Evolutionary conservation across 2,113 vertebrate genomes (phyloP).

Genomic region (Beaufortia kweichowensis): DNA sequence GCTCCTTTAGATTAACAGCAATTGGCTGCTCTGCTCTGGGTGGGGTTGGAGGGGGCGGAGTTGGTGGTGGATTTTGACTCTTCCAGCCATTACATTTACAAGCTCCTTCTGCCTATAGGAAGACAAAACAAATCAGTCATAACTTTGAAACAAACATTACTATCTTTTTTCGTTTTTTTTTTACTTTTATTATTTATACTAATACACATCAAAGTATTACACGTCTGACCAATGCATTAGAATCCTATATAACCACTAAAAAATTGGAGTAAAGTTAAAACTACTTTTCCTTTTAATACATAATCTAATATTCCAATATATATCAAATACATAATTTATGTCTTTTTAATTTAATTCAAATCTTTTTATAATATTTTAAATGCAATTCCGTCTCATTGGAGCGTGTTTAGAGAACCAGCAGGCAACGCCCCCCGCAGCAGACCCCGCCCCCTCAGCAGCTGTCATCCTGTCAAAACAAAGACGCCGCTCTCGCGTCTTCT

Average conservation of each 20-base stretch:
- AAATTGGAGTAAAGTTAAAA: too few species aligned
- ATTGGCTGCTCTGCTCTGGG: conserved; percentile 86
- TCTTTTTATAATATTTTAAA: too few species aligned
- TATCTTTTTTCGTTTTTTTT: too few species aligned
- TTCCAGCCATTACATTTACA: conserved; percentile 99
- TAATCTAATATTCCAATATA: too few species aligned
- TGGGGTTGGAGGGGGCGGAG: conserved; percentile 90
- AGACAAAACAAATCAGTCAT: conserved; percentile 7
- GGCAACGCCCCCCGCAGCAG: conserved; percentile 64
- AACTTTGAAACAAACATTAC: too few species aligned
- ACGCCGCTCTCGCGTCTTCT: conserved; percentile 59
- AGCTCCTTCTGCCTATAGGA: conserved; percentile 87
- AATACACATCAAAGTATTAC: too few species aligned
- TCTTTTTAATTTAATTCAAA: too few species aligned
- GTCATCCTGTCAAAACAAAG: conserved; percentile 91
- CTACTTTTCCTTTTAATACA: too few species aligned
- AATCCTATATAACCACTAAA: conserved; percentile 33
- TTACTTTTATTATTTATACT: too few species aligned
- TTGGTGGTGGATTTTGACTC: conserved; percentile 93
- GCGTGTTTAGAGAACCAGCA: conserved; percentile 17
- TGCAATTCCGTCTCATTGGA: too few species aligned
- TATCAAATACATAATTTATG: too few species aligned
- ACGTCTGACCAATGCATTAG: too few species aligned
- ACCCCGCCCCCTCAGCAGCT: conserved; percentile 82
- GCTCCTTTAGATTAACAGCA: conserved; percentile 83